These are phyloP conservation scores for Heliconius eleuchia DNA, from an alignment of 1,140 invertebrate species.

Conservation along the genomic window DNA sequence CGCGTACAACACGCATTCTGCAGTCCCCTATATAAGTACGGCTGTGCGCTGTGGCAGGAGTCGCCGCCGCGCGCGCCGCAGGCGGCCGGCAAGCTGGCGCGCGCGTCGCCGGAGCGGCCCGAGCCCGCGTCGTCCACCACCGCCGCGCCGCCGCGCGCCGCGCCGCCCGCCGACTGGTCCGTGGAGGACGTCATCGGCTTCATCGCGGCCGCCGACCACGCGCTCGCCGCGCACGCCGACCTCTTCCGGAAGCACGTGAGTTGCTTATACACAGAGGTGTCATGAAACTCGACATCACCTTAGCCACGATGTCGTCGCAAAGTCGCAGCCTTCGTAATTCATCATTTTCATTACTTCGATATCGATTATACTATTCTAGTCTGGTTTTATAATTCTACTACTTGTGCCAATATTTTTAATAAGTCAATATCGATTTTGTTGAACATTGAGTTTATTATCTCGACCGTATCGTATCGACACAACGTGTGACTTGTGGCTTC, in stretches of 20 bases:
- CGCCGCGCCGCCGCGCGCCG: conserved; percentile 69
- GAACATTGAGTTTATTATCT: too few species aligned
- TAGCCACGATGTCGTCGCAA: too few species aligned
- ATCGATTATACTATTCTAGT: not conserved
- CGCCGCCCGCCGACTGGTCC: conserved; percentile 93
- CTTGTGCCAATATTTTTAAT: not conserved
- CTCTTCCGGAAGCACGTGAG: conserved; percentile 96
- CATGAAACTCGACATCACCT: too few species aligned
- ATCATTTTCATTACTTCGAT: not conserved
- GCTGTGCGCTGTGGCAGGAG: conserved; percentile 32
- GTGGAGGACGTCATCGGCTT: conserved; percentile 97
- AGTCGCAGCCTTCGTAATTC: not conserved
- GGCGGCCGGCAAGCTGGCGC: conserved; percentile 54
- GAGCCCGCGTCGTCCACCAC: conserved; percentile 75
- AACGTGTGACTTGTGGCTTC: too few species aligned
- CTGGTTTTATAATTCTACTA: not conserved
- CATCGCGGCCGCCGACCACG: conserved; percentile 91
- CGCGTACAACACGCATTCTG: not conserved
- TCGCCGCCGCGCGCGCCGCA: conserved; percentile 20
- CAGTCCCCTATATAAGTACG: too few species aligned
- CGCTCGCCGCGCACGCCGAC: conserved; percentile 92
- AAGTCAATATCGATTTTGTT: not conserved
- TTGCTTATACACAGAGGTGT: conserved; percentile 41
- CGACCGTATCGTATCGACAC: too few species aligned
- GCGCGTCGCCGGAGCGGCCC: conserved; percentile 64